Percentiles rank a stretch among this genome's conserved stretches.
Evolutionary conservation across 2,113 vertebrate genomes (phyloP).

Genomic region (Forbesichthys papilliferus): DNA sequence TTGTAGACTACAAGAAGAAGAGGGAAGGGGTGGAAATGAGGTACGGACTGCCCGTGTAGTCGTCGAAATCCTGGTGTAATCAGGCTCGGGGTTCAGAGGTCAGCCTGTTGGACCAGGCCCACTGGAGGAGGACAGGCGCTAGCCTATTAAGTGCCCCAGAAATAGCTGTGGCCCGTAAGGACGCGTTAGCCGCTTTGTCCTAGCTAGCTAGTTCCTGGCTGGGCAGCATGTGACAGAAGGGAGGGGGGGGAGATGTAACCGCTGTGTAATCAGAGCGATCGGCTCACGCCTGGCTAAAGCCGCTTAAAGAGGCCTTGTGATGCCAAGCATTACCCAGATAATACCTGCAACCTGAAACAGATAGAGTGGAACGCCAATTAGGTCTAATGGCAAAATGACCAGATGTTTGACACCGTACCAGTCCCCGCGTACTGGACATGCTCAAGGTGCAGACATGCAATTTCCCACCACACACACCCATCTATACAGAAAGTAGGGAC

Average conservation of each 20-base stretch:
- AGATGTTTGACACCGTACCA: slow-evolving; percentile 36
- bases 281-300: slow-evolving; percentile 43
- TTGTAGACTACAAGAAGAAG: background rate
- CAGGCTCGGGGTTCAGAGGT: slow-evolving; percentile 50
- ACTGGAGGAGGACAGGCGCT: slow-evolving; percentile 54
- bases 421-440: background rate
- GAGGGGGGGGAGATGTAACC: slow-evolving; percentile 21
- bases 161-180: slow-evolving; percentile 51
- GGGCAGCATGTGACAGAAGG: background rate
- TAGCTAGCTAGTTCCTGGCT: slow-evolving; percentile 42
- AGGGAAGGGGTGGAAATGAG: background rate
- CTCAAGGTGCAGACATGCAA: background rate
- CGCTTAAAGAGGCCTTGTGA: slow-evolving; percentile 17
- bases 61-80: slow-evolving; percentile 43
- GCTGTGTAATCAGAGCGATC: slow-evolving; percentile 44
- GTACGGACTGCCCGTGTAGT: background rate
- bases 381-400: slow-evolving; percentile 47
- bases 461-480: background rate
- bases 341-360: slow-evolving; percentile 60
- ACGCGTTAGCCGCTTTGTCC: slow-evolving; percentile 47
- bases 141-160: slow-evolving; percentile 61
- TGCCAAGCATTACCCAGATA: slow-evolving; percentile 36
- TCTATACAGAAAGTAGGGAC: slow-evolving; percentile 3
- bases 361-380: slow-evolving; percentile 55
- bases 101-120: slow-evolving; percentile 48